A percentile compares a stretch with the other conserved stretches of the same genome.
Evolutionary conservation across 2,888 invertebrate genomes (phyloP).

Genomic region (Prosapia bicincta): DNA sequence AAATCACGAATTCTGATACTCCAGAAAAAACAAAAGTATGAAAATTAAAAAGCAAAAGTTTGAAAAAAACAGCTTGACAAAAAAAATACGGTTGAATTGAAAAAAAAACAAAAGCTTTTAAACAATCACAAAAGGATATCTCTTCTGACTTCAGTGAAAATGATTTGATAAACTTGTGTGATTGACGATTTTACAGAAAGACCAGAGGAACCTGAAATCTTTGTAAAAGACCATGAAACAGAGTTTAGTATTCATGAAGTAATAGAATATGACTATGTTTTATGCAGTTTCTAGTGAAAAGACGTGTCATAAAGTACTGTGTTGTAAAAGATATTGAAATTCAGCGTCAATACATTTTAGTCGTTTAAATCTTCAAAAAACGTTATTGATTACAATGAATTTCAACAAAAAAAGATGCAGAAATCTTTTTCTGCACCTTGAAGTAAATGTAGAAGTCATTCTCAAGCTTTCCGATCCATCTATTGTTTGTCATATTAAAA

Average conservation of each 20-base stretch:
- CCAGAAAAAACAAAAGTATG: too few relatives aligned
- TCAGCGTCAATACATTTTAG: not conserved
- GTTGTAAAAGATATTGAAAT: slow-evolving; percentile 3
- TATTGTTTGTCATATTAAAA: not conserved
- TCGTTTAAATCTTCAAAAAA: slow-evolving; percentile 4
- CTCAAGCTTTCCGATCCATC: slow-evolving; percentile 4
- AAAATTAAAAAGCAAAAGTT: too few relatives aligned
- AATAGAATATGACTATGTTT: not conserved
- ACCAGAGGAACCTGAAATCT: not conserved
- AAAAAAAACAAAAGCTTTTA: not conserved
- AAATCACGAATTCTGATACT: too few relatives aligned
- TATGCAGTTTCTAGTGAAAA: not conserved
- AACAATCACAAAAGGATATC: not conserved
- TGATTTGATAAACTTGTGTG: not conserved
- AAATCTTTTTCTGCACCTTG: too few relatives aligned
- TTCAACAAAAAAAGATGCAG: slow-evolving; percentile 3
- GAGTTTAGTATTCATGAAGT: not conserved
- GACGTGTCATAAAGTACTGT: not conserved
- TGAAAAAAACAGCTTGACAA: not conserved
- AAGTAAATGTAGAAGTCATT: slow-evolving; percentile 5
- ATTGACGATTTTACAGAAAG: not conserved
- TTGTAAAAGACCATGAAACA: not conserved
- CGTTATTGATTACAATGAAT: slow-evolving; percentile 8
- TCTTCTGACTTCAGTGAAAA: slow-evolving; percentile 3
- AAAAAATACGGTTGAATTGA: not conserved